Evolutionary conservation across 2,888 invertebrate genomes (phyloP).

Genomic region (Crioceris asparagi): DNA sequence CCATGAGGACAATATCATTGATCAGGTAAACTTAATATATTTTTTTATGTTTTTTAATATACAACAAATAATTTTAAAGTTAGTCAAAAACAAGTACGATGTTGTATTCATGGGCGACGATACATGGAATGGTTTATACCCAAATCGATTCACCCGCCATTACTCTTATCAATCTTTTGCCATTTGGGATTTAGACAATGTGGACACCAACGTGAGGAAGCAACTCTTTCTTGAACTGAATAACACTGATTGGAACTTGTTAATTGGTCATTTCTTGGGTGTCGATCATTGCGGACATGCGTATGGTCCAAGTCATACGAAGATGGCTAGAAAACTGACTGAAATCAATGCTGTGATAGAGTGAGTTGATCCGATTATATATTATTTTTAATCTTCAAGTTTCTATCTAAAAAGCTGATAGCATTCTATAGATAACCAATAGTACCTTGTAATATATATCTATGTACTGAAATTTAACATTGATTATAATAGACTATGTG

Average conservation of each 20-base stretch:
- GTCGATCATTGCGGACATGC: conserved; percentile 98
- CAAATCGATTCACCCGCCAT: conserved; percentile 64
- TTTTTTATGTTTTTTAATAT: no score
- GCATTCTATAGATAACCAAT: no score
- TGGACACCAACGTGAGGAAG: conserved; percentile 67
- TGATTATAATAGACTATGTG: no score
- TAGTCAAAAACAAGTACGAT: no score
- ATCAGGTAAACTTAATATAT: no score
- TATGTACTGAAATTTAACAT: no score
- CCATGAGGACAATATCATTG: conserved; percentile 86
- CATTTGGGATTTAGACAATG: conserved; percentile 88
- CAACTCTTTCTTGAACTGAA: conserved; percentile 48
- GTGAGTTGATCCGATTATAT: conserved; percentile 44
- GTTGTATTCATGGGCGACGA: conserved; percentile 88
- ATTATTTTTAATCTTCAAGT: no score
- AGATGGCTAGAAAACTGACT: conserved; percentile 82
- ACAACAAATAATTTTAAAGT: no score
- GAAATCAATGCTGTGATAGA: conserved; percentile 77
- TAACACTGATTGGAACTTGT: conserved; percentile 68
- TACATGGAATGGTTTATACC: conserved; percentile 84
- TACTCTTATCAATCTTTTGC: conserved; percentile 91
- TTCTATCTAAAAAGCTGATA: no score
- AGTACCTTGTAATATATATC: no score
- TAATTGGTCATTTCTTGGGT: conserved; percentile 90
- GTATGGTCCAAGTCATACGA: conserved; percentile 70